phyloP scores from a whole-genome alignment of 2,113 vertebrate species.

The Panurus biarmicus region DNA sequence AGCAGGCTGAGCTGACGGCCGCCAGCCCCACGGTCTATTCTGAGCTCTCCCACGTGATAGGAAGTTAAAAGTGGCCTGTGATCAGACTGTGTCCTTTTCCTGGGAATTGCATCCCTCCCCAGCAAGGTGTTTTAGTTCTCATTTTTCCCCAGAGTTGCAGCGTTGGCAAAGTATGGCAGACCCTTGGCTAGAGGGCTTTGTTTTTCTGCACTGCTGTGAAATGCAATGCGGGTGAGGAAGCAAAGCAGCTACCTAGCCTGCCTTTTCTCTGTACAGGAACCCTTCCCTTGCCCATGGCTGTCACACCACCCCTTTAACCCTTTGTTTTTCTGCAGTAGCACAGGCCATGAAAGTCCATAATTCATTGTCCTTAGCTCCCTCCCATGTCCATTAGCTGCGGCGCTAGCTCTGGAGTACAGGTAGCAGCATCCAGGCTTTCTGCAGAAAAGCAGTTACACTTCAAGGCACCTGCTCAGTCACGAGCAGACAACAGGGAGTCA shows the following conservation, averaged over 20 bases:
- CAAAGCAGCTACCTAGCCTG: background rate
- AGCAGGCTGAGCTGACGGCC: background rate
- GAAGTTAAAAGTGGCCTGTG: conserved; percentile 28
- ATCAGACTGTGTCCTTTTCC: background rate
- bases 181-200: background rate
- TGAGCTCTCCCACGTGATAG: conserved; percentile 43
- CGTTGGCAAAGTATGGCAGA: background rate
- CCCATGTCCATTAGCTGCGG: fast-evolving
- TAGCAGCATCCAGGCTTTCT: background rate
- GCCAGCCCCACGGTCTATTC: background rate
- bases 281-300: background rate
- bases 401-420: background rate
- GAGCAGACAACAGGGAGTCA: background rate
- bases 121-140: background rate
- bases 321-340: background rate
- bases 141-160: background rate
- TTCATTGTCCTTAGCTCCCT: background rate
- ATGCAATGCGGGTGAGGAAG: background rate
- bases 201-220: background rate
- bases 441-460: background rate
- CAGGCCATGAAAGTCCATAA: background rate
- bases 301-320: background rate
- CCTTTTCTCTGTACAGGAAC: background rate
- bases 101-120: background rate
- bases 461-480: background rate